Percentiles rank a stretch among this genome's conserved stretches.
These are phyloP conservation scores for Bolinopsis microptera DNA, from an alignment of 37 sponge, comb jelly and placozoan species.

Conservation along the genomic window DNA sequence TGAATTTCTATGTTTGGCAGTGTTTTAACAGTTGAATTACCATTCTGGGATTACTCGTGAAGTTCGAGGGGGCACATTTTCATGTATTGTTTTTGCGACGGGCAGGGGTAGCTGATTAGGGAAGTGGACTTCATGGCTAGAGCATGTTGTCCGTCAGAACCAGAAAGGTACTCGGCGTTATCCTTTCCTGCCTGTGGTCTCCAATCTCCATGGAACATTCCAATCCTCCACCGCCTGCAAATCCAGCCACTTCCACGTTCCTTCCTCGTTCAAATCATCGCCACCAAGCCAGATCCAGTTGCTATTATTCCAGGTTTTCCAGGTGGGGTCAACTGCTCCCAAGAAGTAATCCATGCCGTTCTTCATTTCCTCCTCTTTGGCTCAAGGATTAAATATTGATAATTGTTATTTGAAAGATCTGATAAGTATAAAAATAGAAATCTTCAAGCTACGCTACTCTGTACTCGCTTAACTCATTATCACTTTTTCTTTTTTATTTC, in stretches of 20 bases:
- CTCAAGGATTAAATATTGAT: no score
- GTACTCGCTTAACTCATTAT: no score
- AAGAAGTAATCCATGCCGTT: slow-evolving; percentile 3
- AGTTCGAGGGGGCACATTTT: neutral
- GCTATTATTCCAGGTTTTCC: neutral
- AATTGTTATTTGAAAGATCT: no score
- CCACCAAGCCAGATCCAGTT: slow-evolving; percentile 66
- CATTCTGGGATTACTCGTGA: no score
- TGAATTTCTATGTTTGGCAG: no score
- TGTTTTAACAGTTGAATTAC: no score
- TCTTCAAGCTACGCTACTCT: no score
- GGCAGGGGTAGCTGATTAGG: no score
- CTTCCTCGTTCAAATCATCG: neutral
- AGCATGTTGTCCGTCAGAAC: neutral
- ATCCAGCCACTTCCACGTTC: slow-evolving; percentile 10
- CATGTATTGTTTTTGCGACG: no score
- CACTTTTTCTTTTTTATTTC: no score
- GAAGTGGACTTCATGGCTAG: no score
- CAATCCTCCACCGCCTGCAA: neutral
- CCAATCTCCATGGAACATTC: neutral
- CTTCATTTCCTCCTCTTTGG: slow-evolving; percentile 31
- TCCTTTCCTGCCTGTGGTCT: slow-evolving; percentile 12
- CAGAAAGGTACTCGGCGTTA: neutral
- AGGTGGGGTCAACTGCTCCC: neutral
- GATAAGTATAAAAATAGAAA: no score